These are phyloP conservation scores for Nothoprocta perdicaria DNA, from an alignment of 2,113 vertebrate genomes.

Conservation along the genomic window DNA sequence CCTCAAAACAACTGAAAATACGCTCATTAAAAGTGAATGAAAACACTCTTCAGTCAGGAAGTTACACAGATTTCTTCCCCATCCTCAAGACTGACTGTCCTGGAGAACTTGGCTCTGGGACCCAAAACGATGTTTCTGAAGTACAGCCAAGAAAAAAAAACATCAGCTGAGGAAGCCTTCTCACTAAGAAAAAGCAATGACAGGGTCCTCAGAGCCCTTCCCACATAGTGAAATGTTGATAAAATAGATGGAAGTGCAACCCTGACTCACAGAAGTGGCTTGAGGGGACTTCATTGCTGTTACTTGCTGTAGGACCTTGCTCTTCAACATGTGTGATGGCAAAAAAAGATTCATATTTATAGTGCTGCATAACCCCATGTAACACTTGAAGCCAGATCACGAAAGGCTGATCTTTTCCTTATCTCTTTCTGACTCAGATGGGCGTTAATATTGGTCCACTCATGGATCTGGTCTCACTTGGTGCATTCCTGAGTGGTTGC, in stretches of 20 bases:
- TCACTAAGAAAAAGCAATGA: background rate
- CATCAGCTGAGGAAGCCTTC: background rate
- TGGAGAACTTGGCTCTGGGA: background rate
- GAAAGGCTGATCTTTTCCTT: background rate
- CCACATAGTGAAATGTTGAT: too few species aligned
- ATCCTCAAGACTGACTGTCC: rapidly evolving
- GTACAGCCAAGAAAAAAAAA: background rate
- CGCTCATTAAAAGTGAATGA: slow-evolving; percentile 26
- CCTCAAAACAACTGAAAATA: slow-evolving; percentile 14
- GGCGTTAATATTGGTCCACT: background rate
- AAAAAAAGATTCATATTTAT: background rate
- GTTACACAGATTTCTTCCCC: background rate
- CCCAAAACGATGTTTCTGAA: background rate
- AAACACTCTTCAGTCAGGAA: slow-evolving; percentile 6
- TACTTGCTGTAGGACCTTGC: background rate
- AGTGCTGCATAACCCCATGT: background rate
- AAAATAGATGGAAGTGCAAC: background rate
- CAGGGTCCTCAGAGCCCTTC: background rate
- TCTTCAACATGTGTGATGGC: background rate
- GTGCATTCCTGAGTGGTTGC: too few species aligned
- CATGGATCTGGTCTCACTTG: background rate
- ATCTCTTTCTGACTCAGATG: background rate
- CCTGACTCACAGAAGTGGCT: background rate
- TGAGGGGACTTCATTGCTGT: background rate
- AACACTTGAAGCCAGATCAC: background rate